A percentile compares a stretch with the other conserved stretches of the same genome.
These are phyloP conservation scores for Carcinoscorpius rotundicauda DNA, from an alignment of 1,140 invertebrate species.

Conservation along the genomic window DNA sequence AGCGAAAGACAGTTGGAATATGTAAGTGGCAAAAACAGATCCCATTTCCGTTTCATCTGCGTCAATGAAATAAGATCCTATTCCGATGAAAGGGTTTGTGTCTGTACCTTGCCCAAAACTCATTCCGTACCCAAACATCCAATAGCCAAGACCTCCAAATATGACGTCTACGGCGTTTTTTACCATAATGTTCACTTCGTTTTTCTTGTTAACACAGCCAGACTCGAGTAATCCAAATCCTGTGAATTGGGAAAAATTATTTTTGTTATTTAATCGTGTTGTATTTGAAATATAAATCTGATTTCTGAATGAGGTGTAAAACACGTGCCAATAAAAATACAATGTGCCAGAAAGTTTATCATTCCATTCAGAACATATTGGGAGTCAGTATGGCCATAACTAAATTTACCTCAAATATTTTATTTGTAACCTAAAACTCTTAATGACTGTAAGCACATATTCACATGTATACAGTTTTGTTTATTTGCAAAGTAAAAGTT, in stretches of 20 bases:
- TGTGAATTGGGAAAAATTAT: not conserved
- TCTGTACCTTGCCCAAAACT: constrained; percentile 57
- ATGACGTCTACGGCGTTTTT: constrained; percentile 88
- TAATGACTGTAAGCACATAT: too few species aligned
- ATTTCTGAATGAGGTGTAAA: too few species aligned
- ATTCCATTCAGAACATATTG: too few species aligned
- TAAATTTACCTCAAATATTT: too few species aligned
- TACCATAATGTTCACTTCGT: constrained; percentile 96
- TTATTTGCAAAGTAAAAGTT: too few species aligned
- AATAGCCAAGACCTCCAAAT: constrained; percentile 82
- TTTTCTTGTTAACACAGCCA: constrained; percentile 81
- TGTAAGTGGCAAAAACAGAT: constrained; percentile 21
- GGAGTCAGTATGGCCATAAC: too few species aligned
- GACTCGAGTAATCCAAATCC: constrained; percentile 86
- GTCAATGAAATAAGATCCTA: constrained; percentile 41
- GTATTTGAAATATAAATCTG: too few species aligned
- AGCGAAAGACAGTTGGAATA: constrained; percentile 64
- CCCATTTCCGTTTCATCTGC: constrained; percentile 28
- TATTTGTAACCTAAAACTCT: too few species aligned
- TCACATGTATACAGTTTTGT: too few species aligned
- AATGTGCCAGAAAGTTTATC: too few species aligned
- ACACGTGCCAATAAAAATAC: too few species aligned
- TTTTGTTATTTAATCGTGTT: too few species aligned
- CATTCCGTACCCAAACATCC: constrained; percentile 85
- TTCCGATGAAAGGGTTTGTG: constrained; percentile 56